phyloP scores from a whole-genome alignment of 1,140 invertebrate species.

The Drosophila suzukii region DNA sequence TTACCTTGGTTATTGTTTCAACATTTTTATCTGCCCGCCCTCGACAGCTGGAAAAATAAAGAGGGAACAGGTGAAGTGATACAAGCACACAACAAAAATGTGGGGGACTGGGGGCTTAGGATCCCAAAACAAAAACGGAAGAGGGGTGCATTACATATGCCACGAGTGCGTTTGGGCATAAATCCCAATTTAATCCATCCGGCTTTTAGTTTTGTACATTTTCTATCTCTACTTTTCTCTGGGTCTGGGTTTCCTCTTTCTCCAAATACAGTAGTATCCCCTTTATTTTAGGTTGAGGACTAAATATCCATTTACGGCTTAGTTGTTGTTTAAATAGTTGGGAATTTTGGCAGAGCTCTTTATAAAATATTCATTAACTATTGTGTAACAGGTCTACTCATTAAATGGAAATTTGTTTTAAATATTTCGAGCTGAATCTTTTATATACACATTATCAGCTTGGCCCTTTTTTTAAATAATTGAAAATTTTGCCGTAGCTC shows the following conservation, averaged over 20 bases:
- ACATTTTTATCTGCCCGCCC: slow-evolving; percentile 68
- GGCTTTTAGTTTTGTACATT: slow-evolving; percentile 64
- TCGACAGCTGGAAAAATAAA: slow-evolving; percentile 21
- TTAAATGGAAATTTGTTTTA: too few relatives aligned
- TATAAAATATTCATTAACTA: neutral
- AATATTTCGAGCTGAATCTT: neutral
- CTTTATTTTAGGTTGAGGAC: neutral
- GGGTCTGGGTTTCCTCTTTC: neutral
- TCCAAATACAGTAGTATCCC: neutral
- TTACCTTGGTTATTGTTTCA: slow-evolving; percentile 77
- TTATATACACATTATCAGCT: too few relatives aligned
- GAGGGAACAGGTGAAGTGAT: slow-evolving; percentile 29
- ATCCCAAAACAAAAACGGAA: neutral
- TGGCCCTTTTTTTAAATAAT: too few relatives aligned
- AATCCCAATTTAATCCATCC: slow-evolving; percentile 76
- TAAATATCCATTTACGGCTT: neutral
- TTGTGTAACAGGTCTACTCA: neutral
- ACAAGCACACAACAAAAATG: neutral
- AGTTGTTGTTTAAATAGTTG: neutral
- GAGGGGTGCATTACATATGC: slow-evolving; percentile 40
- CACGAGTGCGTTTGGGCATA: slow-evolving; percentile 72
- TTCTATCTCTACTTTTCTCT: slow-evolving; percentile 5
- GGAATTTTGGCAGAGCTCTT: neutral
- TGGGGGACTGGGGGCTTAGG: neutral
- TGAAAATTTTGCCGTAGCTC: too few relatives aligned